Conservation (phyloP, 92 coral and sea anemone species). For the Porites lobata region DNA sequence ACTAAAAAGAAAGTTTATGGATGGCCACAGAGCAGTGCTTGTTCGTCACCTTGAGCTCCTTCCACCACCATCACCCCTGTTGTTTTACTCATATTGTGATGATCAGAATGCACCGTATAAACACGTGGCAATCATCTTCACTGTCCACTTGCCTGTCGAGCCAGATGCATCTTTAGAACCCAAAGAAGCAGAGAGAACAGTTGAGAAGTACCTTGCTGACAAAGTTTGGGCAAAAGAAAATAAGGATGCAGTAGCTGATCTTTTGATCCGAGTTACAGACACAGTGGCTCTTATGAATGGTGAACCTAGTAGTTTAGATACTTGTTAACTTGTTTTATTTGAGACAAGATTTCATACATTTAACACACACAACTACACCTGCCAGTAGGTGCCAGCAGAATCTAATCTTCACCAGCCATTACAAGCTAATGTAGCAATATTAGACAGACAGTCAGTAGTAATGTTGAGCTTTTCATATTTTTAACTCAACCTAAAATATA, state of each 20-base stretch:
- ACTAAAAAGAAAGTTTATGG: slow-evolving; percentile 46
- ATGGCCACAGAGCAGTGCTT: slow-evolving; percentile 72
- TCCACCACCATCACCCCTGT: slow-evolving; percentile 74
- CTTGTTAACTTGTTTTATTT: not conserved
- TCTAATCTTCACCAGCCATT: too few species aligned
- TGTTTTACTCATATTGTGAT: slow-evolving; percentile 86
- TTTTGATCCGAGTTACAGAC: slow-evolving; percentile 85
- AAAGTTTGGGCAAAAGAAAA: slow-evolving; percentile 79
- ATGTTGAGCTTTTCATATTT: too few species aligned
- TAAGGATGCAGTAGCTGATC: slow-evolving; percentile 74
- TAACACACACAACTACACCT: too few species aligned
- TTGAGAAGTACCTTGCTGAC: slow-evolving; percentile 67
- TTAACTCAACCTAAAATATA: too few species aligned
- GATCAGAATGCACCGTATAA: slow-evolving; percentile 83
- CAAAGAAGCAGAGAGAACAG: slow-evolving; percentile 75
- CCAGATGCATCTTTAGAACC: slow-evolving; percentile 61
- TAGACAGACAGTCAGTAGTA: too few species aligned
- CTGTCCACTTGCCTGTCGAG: slow-evolving; percentile 77
- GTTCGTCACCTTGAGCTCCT: slow-evolving; percentile 78
- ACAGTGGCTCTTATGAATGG: slow-evolving; percentile 79
- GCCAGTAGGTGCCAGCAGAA: too few species aligned
- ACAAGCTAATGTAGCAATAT: too few species aligned
- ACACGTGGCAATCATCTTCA: slow-evolving; percentile 80
- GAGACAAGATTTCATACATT: not conserved
- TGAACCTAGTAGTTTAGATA: slow-evolving; percentile 34